These are phyloP conservation scores for Acanthacorydalis orientalis DNA, from an alignment of 2,888 invertebrate genomes.

Conservation along the genomic window DNA sequence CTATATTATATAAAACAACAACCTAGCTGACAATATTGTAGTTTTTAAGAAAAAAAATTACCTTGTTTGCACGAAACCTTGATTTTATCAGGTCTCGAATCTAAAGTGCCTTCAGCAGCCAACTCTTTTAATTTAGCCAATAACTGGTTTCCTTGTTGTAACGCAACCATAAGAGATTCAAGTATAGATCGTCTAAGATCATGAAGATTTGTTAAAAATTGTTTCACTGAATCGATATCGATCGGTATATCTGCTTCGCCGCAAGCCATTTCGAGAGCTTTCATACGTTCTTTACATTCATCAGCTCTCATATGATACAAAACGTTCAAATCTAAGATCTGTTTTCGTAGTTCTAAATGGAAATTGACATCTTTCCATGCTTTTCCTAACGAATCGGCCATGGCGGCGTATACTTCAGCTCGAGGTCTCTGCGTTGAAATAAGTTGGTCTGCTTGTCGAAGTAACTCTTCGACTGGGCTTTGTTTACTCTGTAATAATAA, in stretches of 20 bases:
- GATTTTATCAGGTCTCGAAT: slow-evolving; percentile 48
- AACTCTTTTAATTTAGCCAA: slow-evolving; percentile 58
- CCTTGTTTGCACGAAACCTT: slow-evolving; percentile 28
- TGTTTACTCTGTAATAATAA: slow-evolving; percentile 59
- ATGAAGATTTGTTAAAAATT: slow-evolving; percentile 50
- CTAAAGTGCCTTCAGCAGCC: slow-evolving; percentile 54
- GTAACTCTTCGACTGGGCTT: slow-evolving; percentile 73
- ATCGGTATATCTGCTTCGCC: slow-evolving; percentile 47
- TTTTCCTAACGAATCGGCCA: slow-evolving; percentile 62
- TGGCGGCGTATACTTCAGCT: slow-evolving; percentile 69
- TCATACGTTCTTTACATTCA: slow-evolving; percentile 51
- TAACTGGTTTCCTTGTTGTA: slow-evolving; percentile 62
- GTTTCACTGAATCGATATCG: slow-evolving; percentile 54
- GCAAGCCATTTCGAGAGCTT: slow-evolving; percentile 50
- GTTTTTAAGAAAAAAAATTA: slow-evolving; percentile 16
- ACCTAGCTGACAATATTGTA: too few species aligned
- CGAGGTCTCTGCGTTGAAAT: slow-evolving; percentile 59
- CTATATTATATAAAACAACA: too few species aligned
- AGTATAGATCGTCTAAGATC: slow-evolving; percentile 54
- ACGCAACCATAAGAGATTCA: slow-evolving; percentile 60
- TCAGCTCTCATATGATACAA: slow-evolving; percentile 57
- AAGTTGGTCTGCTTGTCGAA: slow-evolving; percentile 71
- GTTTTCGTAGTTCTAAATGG: slow-evolving; percentile 58
- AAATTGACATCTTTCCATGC: slow-evolving; percentile 73
- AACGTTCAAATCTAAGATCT: slow-evolving; percentile 60